These are phyloP conservation scores for Drosophila imparisetae DNA, from an alignment of 2,888 invertebrate species.

Conservation along the genomic window DNA sequence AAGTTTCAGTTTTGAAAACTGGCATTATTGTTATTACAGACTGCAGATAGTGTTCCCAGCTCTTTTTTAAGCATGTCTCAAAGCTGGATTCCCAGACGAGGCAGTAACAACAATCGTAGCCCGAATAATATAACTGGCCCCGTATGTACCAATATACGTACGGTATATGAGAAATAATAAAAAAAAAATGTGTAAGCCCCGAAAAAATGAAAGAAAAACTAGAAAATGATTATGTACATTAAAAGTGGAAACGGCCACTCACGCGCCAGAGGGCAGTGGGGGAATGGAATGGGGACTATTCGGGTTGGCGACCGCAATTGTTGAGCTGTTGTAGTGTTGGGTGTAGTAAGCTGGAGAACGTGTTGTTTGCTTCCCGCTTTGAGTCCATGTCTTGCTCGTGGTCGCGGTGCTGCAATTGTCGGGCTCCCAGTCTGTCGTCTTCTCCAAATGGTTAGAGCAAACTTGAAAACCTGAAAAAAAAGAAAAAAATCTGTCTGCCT, in stretches of 20 bases:
- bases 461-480: slow-evolving; percentile 61
- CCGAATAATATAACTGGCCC: slow-evolving; percentile 24
- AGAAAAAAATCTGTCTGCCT: slow-evolving; percentile 11
- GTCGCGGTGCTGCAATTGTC: slow-evolving; percentile 69
- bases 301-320: slow-evolving; percentile 68
- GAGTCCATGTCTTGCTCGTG: slow-evolving; percentile 34
- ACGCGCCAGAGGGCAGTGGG: slow-evolving; percentile 55
- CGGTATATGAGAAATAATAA: slow-evolving; percentile 38
- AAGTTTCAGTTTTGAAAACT: slow-evolving; percentile 44
- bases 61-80: slow-evolving; percentile 25
- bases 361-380: slow-evolving; percentile 77
- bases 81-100: slow-evolving; percentile 46
- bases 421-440: slow-evolving; percentile 19
- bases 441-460: slow-evolving; percentile 47
- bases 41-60: slow-evolving; percentile 31
- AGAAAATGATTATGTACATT: slow-evolving; percentile 74
- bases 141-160: slow-evolving; percentile 14
- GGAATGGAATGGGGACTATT: slow-evolving; percentile 21
- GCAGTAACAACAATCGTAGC: slow-evolving; percentile 26
- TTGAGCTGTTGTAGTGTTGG: slow-evolving; percentile 47
- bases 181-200: slow-evolving; percentile 45
- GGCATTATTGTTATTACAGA: slow-evolving; percentile 43
- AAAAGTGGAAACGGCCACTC: slow-evolving; percentile 74
- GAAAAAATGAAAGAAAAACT: slow-evolving; percentile 51
- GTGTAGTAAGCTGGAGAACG: slow-evolving; percentile 68